Evolutionary conservation across 2,888 invertebrate genomes (phyloP), one percentile per base, ranked within the genome.

Genomic region (Cosmorhoe ocellata): DNA sequence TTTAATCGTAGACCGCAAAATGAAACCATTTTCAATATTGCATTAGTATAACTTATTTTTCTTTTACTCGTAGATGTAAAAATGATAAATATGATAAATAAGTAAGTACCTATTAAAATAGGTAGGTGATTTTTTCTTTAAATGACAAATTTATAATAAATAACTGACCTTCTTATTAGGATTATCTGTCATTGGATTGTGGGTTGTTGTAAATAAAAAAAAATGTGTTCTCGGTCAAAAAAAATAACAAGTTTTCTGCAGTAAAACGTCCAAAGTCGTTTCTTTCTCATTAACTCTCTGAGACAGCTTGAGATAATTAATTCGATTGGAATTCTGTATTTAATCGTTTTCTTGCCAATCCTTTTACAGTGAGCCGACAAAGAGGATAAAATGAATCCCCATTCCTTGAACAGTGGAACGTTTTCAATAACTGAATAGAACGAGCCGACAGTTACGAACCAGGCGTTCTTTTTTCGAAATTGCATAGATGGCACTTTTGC

Each of bases 381-480:
- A 59, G 49, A 51, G 37, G 37, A 50, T 51, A 55, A 57, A 61
- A 64, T 49, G 63, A 63, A 63, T 62, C 58, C n/a, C n/a, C 57
- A 56, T 63, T 65, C 14, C 63, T 64, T 57, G 48, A 57, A 59
- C 59, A 64, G 58, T 73, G 62, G 71, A 79, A 76, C 76, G 77
- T 79, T 81, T 79, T 79, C 81, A 84, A 84, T 83, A 82, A 75
- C 71, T 68, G 66, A 69, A 71, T 74, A 63, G 66, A 76, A 62
- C 45, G 66, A 67, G 61, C 61, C 63, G 59, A 55, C 57, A 53
- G 61, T 61, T 56, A 62, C 47, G 64, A 64, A 61, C 50, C 57
- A 57, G 51, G 63, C 66, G 70, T 71, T 65, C 62, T 51, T 55
- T 63, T 70, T 73, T 67, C 61, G 22, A 58, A 55, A 51, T n/a